Evolutionary conservation across 2,888 invertebrate species (phyloP).

Genomic region (Aleiodes alternator): DNA sequence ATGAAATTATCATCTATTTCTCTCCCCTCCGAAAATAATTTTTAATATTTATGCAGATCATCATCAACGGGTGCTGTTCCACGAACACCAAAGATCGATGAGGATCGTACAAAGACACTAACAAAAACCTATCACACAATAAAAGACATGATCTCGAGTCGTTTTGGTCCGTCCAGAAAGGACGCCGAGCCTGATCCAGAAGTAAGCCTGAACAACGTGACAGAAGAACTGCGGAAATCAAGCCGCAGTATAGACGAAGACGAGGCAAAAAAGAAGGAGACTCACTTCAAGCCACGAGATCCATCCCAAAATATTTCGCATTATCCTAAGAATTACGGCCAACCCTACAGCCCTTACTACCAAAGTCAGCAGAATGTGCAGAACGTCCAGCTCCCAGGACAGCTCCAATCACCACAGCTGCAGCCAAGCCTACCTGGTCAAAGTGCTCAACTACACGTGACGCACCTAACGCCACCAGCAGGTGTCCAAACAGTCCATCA

Average conservation of each 20-base stretch:
- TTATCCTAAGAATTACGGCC: constrained; percentile 70
- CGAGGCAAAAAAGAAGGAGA: constrained; percentile 76
- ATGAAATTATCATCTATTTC: no score
- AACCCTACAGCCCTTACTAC: constrained; percentile 68
- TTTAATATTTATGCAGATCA: constrained; percentile 56
- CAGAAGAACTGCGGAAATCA: constrained; percentile 79
- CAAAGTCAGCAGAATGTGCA: constrained; percentile 63
- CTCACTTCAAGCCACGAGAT: constrained; percentile 78
- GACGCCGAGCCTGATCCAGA: constrained; percentile 76
- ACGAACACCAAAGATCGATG: constrained; percentile 66
- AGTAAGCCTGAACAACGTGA: constrained; percentile 79
- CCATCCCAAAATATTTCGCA: constrained; percentile 60
- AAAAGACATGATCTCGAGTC: constrained; percentile 89
- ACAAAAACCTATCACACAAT: constrained; percentile 88
- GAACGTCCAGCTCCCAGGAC: constrained; percentile 70
- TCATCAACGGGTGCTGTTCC: constrained; percentile 64
- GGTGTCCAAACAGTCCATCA: constrained; percentile 73
- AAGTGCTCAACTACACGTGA: constrained; percentile 72
- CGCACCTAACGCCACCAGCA: constrained; percentile 70
- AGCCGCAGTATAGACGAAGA: constrained; percentile 73
- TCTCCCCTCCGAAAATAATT: neutral
- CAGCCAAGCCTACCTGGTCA: constrained; percentile 71
- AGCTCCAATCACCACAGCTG: constrained; percentile 65
- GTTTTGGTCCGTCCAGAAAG: constrained; percentile 81
- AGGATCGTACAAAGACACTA: constrained; percentile 79